phyloP scores from a whole-genome alignment of 2,888 invertebrate species.

The Atethmia centrago region DNA sequence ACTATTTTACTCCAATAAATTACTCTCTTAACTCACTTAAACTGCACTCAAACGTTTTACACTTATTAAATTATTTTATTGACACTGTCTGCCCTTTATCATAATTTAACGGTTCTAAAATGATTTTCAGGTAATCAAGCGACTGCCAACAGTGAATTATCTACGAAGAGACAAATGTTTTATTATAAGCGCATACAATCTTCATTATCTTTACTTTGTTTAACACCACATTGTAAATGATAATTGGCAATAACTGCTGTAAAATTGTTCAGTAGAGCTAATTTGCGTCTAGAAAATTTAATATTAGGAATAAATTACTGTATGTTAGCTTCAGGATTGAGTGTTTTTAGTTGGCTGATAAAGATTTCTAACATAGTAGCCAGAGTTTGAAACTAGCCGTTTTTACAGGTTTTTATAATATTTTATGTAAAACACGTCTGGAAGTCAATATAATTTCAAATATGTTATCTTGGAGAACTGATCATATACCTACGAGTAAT shows the following conservation, averaged over 20 bases:
- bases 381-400: background rate
- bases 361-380: background rate
- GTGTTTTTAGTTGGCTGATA: background rate
- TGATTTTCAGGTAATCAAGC: constrained; percentile 32
- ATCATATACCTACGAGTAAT: background rate
- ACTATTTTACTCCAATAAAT: too few relatives aligned
- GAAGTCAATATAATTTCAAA: background rate
- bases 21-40: constrained; percentile 1
- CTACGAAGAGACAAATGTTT: constrained; percentile 17
- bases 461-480: background rate
- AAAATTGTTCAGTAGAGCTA: background rate
- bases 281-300: constrained; percentile 1
- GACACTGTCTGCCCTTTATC: constrained; percentile 10
- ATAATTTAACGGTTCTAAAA: constrained; percentile 36
- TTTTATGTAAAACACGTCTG: background rate
- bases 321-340: background rate
- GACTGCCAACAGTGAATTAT: constrained; percentile 32
- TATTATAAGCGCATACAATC: constrained; percentile 22
- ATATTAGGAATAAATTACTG: background rate
- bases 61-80: constrained; percentile 36
- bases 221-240: constrained; percentile 25
- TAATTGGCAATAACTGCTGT: constrained; percentile 5
- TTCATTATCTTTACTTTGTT: constrained; percentile 9
- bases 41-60: constrained; percentile 14
- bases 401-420: background rate